A percentile compares a stretch with the other conserved stretches of the same genome.
These are phyloP conservation scores for Apodemia duryi DNA, from an alignment of 2,888 invertebrate genomes.

Conservation along the genomic window DNA sequence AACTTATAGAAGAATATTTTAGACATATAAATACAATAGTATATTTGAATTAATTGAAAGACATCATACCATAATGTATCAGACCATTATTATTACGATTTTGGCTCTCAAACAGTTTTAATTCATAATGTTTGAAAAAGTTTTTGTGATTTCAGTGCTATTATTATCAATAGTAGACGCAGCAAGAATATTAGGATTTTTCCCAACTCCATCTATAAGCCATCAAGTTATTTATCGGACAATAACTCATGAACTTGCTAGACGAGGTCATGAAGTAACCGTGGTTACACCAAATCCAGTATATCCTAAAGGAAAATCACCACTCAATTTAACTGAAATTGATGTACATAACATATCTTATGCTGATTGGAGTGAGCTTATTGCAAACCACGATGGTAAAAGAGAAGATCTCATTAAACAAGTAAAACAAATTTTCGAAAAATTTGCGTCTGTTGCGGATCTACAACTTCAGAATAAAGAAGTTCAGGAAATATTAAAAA, in stretches of 20 bases:
- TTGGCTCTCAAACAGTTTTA: too few species aligned
- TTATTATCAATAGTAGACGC: constrained; percentile 20
- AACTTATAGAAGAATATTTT: too few species aligned
- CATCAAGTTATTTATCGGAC: constrained; percentile 39
- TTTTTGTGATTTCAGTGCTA: too few species aligned
- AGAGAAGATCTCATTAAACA: background rate
- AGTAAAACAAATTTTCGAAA: background rate
- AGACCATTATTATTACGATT: too few species aligned
- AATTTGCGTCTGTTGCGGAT: constrained; percentile 22
- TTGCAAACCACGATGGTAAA: constrained; percentile 4
- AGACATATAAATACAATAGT: too few species aligned
- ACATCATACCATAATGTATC: too few species aligned
- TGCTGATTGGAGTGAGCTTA: constrained; percentile 28
- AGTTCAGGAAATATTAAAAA: constrained; percentile 21
- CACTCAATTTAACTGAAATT: constrained; percentile 42
- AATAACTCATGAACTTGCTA: constrained; percentile 44
- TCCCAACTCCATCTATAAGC: constrained; percentile 53
- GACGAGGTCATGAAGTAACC: constrained; percentile 39
- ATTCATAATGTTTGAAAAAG: too few species aligned
- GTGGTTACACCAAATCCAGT: constrained; percentile 40
- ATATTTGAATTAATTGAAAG: too few species aligned
- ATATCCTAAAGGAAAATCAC: constrained; percentile 33
- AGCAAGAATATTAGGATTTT: constrained; percentile 47
- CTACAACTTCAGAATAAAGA: constrained; percentile 34
- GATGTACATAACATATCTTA: constrained; percentile 43